Conservation (phyloP, 53 echinoderm and acorn worm species). For the Mesocentrotus franciscanus region DNA sequence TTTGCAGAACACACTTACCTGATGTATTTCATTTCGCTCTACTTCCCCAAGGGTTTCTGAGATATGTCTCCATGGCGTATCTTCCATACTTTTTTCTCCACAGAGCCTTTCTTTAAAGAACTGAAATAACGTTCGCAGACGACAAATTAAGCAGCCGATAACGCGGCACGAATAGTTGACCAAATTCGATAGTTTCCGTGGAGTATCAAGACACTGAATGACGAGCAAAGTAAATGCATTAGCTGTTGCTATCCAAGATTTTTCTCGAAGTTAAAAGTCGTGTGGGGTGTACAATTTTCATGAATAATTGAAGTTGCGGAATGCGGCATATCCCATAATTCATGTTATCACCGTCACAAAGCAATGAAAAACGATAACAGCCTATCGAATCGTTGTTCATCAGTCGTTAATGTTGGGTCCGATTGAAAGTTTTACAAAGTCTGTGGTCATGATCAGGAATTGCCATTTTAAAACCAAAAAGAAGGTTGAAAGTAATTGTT, state of each 20-base stretch:
- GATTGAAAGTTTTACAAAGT: neutral
- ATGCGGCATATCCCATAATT: neutral
- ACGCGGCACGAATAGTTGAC: neutral
- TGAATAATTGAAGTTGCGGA: slow-evolving; percentile 6
- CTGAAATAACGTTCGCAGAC: neutral
- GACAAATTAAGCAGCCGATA: neutral
- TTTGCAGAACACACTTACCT: neutral
- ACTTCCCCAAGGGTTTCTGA: neutral
- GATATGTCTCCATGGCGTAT: neutral
- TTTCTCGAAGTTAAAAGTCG: neutral
- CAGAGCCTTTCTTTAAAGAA: neutral
- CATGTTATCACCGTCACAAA: neutral
- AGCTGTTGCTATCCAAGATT: neutral
- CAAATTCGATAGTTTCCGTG: neutral
- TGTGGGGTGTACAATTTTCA: slow-evolving; percentile 27
- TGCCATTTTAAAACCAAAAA: neutral
- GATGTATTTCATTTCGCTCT: slow-evolving; percentile 5
- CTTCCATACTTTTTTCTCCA: neutral
- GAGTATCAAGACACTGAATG: neutral
- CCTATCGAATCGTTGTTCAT: too few relatives aligned
- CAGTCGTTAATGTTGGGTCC: neutral
- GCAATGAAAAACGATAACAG: neutral
- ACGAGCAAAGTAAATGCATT: neutral
- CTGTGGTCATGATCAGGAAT: neutral
- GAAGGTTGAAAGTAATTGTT: neutral